These are phyloP conservation scores for Scrobipalpa costella DNA, from an alignment of 2,888 invertebrate species.

Conservation along the genomic window DNA sequence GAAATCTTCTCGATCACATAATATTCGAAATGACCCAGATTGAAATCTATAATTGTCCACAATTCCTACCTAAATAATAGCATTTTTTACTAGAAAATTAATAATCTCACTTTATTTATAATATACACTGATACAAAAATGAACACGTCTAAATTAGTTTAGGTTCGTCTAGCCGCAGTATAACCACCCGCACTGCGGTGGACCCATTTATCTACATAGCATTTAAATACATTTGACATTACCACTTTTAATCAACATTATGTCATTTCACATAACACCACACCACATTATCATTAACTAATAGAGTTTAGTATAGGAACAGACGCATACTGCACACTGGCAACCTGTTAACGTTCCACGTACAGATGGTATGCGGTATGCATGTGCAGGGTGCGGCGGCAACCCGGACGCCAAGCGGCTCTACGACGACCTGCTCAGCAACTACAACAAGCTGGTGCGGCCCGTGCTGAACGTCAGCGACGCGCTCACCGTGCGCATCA, in stretches of 20 bases:
- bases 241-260: not conserved
- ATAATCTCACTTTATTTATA: not conserved
- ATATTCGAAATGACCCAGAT: not conserved
- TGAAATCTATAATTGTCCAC: not conserved
- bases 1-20: not conserved
- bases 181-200: not conserved
- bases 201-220: too few species aligned
- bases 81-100: not conserved
- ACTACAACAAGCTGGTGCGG: slow-evolving; percentile 97
- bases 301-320: not conserved
- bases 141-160: not conserved
- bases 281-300: not conserved
- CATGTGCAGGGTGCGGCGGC: slow-evolving; percentile 87
- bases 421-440: slow-evolving; percentile 96
- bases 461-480: slow-evolving; percentile 98
- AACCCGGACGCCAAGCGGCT: slow-evolving; percentile 98
- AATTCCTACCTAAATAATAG: not conserved
- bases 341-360: not conserved
- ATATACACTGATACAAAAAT: not conserved
- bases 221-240: too few species aligned
- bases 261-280: not conserved
- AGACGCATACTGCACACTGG: not conserved
- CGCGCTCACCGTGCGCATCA: slow-evolving; percentile 96
- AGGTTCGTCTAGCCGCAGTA: not conserved
- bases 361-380: slow-evolving; percentile 13